Evolutionary conservation across 2,113 vertebrate species (phyloP), one percentile per base, ranked within the genome.

Genomic region (Pachypanchax playfairii): DNA sequence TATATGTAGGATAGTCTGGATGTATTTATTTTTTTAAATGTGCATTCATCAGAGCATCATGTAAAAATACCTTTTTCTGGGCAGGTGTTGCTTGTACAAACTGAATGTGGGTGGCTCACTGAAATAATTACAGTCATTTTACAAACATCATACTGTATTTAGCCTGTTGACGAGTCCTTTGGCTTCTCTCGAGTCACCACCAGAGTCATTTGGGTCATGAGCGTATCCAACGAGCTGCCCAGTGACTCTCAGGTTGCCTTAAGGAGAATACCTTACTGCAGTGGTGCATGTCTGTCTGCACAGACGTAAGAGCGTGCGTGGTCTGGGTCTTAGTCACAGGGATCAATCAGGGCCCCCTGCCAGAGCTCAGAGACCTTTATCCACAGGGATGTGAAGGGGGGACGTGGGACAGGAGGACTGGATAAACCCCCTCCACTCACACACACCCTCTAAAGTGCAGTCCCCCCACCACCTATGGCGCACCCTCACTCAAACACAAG

Each of bases 381-480:
- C 75, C 78, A 64, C 24, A 9, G 79, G 56, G 29, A 25, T 41
- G 22, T 38, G 18, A 48, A 59, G 22, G 20, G 42, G 36, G 44
- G 43, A 12, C 3, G 18, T 14, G 3, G 52, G 18, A 18, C 20
- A n/a, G 47, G 31, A 55, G 58, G 59, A 80, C 48, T 79, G 69
- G 39, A 75, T 60, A 33, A 41, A 48, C 55, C 29, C 29, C 36
- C 18, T 29, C n/a, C 51, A 50, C 29, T 48, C 42, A 54, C 51
- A 72, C 66, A 75, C 61, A 67, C 11, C 50, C 67, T 77, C 46
- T 65, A 82, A 84, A 50, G 56, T 18, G 65, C 70, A 80, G 54
- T 59, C 73, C 73, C 65, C 81, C 44, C 68, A 72, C 59, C 85
- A 85, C 83, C 85, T 57, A 78, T 77, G 84, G 87, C 73, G 49